Evolutionary conservation across 2,888 invertebrate species (phyloP).

Genomic region (Drosophila formosana): DNA sequence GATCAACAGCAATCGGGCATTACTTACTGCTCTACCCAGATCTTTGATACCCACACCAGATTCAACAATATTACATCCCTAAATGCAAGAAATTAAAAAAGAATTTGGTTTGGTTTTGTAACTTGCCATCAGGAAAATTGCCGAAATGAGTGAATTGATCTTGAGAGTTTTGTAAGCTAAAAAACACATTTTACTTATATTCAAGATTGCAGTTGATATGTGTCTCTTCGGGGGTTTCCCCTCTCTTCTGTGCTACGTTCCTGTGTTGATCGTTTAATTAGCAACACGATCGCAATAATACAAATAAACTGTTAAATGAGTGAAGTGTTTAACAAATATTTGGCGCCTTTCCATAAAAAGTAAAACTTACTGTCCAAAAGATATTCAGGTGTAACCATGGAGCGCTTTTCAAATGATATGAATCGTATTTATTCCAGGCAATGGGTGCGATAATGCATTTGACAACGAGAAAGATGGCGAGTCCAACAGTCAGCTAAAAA

Average conservation of each 20-base stretch:
- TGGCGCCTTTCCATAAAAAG: too few species aligned
- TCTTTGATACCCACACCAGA: background rate
- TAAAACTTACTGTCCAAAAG: conserved; percentile 22
- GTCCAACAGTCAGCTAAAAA: too few species aligned
- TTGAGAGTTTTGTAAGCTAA: conserved; percentile 9
- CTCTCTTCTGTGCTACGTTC: too few species aligned
- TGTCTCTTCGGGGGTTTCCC: too few species aligned
- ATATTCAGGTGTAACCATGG: conserved; percentile 17
- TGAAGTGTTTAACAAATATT: too few species aligned
- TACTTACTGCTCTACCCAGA: background rate
- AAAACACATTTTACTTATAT: conserved; percentile 33
- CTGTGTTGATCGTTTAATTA: background rate
- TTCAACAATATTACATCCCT: conserved; percentile 28
- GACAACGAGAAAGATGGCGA: background rate
- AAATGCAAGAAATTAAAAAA: background rate
- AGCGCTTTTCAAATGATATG: too few species aligned
- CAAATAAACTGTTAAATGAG: conserved; percentile 3
- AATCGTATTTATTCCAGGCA: background rate
- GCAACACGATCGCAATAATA: background rate
- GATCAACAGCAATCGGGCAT: background rate
- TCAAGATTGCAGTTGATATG: too few species aligned
- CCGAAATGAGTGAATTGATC: background rate
- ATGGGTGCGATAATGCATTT: conserved; percentile 5
- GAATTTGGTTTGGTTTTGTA: background rate
- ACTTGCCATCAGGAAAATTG: conserved; percentile 21